Evolutionary conservation across 2,888 invertebrate genomes (phyloP).

Genomic region (Dryococelus australis): DNA sequence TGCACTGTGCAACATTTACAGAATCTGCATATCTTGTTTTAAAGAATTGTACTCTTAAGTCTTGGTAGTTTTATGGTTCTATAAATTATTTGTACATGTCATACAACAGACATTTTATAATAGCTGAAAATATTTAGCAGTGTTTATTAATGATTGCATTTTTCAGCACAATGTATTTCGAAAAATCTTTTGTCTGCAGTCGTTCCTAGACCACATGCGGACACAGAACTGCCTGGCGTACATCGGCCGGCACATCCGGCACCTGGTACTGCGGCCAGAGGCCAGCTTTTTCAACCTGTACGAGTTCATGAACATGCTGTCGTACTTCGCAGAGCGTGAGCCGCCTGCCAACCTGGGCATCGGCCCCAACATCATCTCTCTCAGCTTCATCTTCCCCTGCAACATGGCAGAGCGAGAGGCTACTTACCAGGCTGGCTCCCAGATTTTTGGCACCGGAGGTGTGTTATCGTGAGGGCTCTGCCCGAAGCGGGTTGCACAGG

Average conservation of each 20-base stretch:
- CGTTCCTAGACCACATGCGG: slow-evolving; percentile 76
- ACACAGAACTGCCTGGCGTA: slow-evolving; percentile 74
- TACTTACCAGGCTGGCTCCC: slow-evolving; percentile 62
- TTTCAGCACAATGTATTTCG: no score
- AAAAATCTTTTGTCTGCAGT: slow-evolving; percentile 57
- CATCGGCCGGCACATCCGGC: slow-evolving; percentile 71
- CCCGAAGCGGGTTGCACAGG: no score
- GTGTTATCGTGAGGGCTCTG: neutral
- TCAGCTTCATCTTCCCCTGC: slow-evolving; percentile 78
- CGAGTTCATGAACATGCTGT: slow-evolving; percentile 84
- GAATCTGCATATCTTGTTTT: no score
- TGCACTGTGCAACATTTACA: no score
- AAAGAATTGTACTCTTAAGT: no score
- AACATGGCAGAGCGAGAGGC: slow-evolving; percentile 72
- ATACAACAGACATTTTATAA: no score
- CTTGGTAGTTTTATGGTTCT: no score
- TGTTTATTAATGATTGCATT: no score
- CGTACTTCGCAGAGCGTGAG: slow-evolving; percentile 71
- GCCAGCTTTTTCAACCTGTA: slow-evolving; percentile 82
- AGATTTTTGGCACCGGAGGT: slow-evolving; percentile 81
- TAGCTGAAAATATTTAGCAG: no score
- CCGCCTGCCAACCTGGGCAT: slow-evolving; percentile 58
- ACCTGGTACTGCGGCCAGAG: slow-evolving; percentile 75
- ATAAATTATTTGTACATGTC: no score
- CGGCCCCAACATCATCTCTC: slow-evolving; percentile 65